Conservation (phyloP, 2,797 vertebrate species). For the Esox masquinongy region DNA sequence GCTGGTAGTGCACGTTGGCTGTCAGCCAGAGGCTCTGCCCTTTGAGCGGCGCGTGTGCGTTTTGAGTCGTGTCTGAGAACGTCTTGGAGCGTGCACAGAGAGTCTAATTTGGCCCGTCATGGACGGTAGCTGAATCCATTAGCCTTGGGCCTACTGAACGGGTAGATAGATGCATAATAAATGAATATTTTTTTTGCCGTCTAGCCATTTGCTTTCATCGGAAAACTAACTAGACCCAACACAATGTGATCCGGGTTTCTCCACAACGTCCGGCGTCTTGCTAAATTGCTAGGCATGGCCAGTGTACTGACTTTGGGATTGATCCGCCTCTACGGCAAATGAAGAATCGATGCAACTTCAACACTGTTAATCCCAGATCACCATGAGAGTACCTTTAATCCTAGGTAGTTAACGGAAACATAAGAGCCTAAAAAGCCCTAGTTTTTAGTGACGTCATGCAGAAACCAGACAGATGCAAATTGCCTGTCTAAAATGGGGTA, state of each 20-base stretch:
- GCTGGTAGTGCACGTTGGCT: neutral
- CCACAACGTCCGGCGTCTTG: neutral
- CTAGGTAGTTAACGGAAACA: neutral
- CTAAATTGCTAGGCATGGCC: neutral
- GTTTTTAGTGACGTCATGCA: neutral
- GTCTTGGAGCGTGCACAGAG: neutral
- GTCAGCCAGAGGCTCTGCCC: slow-evolving; percentile 9
- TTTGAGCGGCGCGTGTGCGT: neutral
- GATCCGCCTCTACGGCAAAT: neutral
- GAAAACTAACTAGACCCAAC: neutral
- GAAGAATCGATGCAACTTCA: neutral
- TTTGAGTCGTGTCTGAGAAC: neutral
- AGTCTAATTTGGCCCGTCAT: slow-evolving; percentile 10
- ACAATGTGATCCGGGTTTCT: neutral
- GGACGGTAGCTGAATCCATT: slow-evolving; percentile 2
- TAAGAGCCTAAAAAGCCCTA: neutral
- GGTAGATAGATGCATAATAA: neutral
- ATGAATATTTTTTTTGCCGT: neutral
- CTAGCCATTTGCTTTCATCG: neutral
- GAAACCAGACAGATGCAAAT: neutral
- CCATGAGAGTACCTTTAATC: neutral
- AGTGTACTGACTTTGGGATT: neutral
- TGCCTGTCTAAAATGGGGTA: neutral
- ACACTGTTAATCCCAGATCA: neutral
- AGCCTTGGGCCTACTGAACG: slow-evolving; percentile 1